These are phyloP conservation scores for Pegoplata infirma DNA, from an alignment of 2,888 invertebrate genomes.

Conservation along the genomic window DNA sequence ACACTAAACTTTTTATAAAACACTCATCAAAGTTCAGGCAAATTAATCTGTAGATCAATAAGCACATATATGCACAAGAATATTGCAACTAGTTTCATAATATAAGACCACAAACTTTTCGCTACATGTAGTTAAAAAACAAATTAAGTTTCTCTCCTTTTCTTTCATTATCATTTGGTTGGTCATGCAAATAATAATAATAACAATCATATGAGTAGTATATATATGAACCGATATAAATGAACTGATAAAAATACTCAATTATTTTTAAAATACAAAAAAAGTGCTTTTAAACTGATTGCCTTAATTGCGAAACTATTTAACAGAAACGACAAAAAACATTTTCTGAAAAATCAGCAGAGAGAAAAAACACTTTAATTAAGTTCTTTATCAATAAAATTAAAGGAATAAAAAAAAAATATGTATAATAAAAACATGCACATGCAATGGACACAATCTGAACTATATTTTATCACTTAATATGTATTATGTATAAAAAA, in stretches of 20 bases:
- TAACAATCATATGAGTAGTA: background rate
- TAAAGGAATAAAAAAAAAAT: no score
- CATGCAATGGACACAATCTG: background rate
- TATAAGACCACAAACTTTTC: no score
- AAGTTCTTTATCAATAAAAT: conserved; percentile 16
- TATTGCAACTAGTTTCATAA: no score
- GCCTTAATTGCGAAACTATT: conserved; percentile 29
- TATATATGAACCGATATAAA: conserved; percentile 4
- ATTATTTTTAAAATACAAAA: conserved; percentile 29
- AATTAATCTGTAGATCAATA: no score
- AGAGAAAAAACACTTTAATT: background rate
- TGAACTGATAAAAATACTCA: conserved; percentile 22
- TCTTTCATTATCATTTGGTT: conserved; percentile 1
- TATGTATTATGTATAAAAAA: no score
- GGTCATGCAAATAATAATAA: conserved; percentile 23
- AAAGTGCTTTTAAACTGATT: conserved; percentile 40
- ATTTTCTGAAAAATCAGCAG: background rate
- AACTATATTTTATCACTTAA: background rate
- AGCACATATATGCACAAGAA: no score
- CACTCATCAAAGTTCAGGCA: no score
- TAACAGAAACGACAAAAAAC: background rate
- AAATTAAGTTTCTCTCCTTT: background rate
- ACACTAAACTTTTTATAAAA: no score
- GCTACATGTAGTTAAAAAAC: no score
- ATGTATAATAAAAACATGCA: background rate